Evolutionary conservation across 2,113 vertebrate genomes (phyloP).

Genomic region (Vidua macroura): DNA sequence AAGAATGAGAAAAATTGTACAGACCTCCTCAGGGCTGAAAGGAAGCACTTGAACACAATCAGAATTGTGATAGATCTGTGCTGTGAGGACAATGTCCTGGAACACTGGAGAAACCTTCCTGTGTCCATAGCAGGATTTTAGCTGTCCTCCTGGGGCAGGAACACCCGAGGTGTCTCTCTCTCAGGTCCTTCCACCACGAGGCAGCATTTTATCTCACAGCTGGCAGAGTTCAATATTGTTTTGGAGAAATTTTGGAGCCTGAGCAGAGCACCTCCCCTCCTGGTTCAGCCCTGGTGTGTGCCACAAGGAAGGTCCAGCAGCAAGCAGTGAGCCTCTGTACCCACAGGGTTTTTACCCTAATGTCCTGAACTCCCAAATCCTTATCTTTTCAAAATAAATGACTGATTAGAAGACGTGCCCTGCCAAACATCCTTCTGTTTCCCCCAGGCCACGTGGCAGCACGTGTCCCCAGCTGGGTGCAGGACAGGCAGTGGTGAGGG

Average conservation of each 20-base stretch:
- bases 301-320: not conserved
- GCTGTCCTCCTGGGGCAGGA: not conserved
- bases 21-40: not conserved
- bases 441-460: not conserved
- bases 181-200: not conserved
- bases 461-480: not conserved
- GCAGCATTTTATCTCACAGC: not conserved
- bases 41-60: not conserved
- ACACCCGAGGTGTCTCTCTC: not conserved
- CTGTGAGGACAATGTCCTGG: not conserved
- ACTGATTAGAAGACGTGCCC: accelerated
- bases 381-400: not conserved
- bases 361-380: not conserved
- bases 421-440: not conserved
- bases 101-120: not conserved
- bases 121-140: accelerated
- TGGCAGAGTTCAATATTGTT: not conserved
- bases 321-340: not conserved
- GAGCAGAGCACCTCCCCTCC: not conserved
- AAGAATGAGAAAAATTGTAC: not conserved
- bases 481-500: not conserved
- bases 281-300: not conserved
- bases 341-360: not conserved
- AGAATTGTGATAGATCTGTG: not conserved
- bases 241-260: not conserved